A percentile compares a stretch with the other conserved stretches of the same genome.
Evolutionary conservation across 2,113 vertebrate genomes (phyloP).

Genomic region (Mesembrinibis cayennensis): DNA sequence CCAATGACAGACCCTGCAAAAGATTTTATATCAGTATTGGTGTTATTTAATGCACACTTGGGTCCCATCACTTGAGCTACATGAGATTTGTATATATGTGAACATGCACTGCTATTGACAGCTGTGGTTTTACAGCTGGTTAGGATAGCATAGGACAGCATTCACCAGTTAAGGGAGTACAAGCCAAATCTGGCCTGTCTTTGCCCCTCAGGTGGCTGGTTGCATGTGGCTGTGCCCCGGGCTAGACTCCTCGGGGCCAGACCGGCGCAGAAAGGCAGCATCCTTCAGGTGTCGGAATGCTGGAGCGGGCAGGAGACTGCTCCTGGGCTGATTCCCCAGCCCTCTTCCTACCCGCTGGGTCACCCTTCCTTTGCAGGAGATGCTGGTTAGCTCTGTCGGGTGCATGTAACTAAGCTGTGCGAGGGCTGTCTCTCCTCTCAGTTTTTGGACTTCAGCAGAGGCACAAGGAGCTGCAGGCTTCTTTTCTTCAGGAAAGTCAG

Average conservation of each 20-base stretch:
- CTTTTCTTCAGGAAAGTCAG: slow-evolving; percentile 21
- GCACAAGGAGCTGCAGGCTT: background rate
- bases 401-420: background rate
- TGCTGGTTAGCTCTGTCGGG: background rate
- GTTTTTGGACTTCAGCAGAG: background rate
- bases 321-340: background rate
- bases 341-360: background rate
- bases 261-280: rapidly evolving
- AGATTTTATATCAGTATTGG: background rate
- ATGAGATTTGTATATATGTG: background rate
- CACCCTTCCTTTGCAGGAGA: background rate
- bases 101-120: background rate
- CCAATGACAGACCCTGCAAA: background rate
- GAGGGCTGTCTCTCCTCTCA: background rate
- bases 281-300: background rate
- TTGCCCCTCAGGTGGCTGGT: background rate
- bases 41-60: background rate
- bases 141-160: background rate
- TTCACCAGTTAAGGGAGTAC: background rate
- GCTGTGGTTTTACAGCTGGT: background rate
- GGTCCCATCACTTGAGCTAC: background rate
- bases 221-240: rapidly evolving
- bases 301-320: background rate
- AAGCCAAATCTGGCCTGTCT: background rate
- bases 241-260: background rate